Conservation (phyloP, 2,888 invertebrate genomes). For the Hartigia nigra region DNA sequence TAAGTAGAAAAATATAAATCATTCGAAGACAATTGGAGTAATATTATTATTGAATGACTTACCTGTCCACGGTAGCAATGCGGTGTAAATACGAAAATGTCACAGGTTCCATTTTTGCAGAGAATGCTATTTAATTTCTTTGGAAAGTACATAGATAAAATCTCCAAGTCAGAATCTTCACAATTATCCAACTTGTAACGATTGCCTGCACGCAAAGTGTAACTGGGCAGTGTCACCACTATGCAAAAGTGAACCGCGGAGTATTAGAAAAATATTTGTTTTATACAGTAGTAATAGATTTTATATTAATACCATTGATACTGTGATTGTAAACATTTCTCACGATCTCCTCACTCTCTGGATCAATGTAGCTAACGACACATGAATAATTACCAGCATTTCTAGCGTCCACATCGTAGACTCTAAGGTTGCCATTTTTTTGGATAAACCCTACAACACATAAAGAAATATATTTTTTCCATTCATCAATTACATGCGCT, state of each 20-base stretch:
- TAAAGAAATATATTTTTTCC: neutral
- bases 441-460: slow-evolving; percentile 37
- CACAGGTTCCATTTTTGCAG: slow-evolving; percentile 47
- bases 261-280: neutral
- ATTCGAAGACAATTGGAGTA: neutral
- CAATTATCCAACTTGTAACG: slow-evolving; percentile 46
- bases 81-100: slow-evolving; percentile 46
- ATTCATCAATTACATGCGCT: neutral
- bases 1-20: slow-evolving; percentile 2
- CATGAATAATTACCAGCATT: slow-evolving; percentile 54
- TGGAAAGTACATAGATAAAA: slow-evolving; percentile 43
- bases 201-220: slow-evolving; percentile 47
- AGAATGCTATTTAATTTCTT: slow-evolving; percentile 47
- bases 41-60: slow-evolving; percentile 11
- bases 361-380: slow-evolving; percentile 46
- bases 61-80: slow-evolving; percentile 46
- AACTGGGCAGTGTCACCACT: slow-evolving; percentile 52
- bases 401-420: slow-evolving; percentile 48
- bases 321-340: slow-evolving; percentile 43
- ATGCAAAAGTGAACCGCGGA: neutral
- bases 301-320: slow-evolving; percentile 41
- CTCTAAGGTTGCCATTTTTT: slow-evolving; percentile 48
- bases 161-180: slow-evolving; percentile 47
- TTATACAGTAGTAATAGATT: neutral
- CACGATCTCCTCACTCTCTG: slow-evolving; percentile 49